Percentiles rank a stretch among this genome's conserved stretches.
These are phyloP conservation scores for Corydoras sp. DNA, from an alignment of 2,113 vertebrate genomes.

Conservation along the genomic window DNA sequence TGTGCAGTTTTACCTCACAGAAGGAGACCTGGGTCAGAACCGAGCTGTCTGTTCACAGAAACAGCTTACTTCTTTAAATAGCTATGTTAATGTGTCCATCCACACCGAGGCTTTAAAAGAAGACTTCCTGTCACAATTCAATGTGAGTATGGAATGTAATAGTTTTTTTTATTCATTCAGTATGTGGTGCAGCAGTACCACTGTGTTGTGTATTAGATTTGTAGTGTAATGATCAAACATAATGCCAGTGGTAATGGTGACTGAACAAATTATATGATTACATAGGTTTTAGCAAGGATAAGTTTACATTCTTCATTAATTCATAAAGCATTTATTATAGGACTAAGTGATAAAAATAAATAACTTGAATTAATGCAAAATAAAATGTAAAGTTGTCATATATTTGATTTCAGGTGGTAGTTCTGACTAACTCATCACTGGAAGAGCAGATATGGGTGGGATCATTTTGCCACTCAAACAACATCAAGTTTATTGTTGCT, in stretches of 20 bases:
- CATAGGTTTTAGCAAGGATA: no score
- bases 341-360: no score
- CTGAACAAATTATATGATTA: no score
- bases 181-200: no score
- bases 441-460: slow-evolving; percentile 76
- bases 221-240: no score
- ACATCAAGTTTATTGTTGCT: slow-evolving; percentile 74
- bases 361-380: no score
- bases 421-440: slow-evolving; percentile 75
- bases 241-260: no score
- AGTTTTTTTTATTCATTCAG: background rate
- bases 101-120: slow-evolving; percentile 56
- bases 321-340: no score
- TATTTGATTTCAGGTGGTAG: slow-evolving; percentile 69
- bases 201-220: no score
- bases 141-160: slow-evolving; percentile 58
- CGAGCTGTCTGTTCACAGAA: slow-evolving; percentile 65
- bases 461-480: slow-evolving; percentile 65
- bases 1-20: slow-evolving; percentile 75
- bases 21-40: slow-evolving; percentile 67
- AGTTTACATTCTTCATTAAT: no score
- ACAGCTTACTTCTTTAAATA: slow-evolving; percentile 69
- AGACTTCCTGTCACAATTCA: slow-evolving; percentile 64
- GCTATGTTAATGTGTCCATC: slow-evolving; percentile 55
- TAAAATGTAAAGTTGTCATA: no score